Evolutionary conservation across 1,140 invertebrate species (phyloP).

Genomic region (Musca vetustissima): DNA sequence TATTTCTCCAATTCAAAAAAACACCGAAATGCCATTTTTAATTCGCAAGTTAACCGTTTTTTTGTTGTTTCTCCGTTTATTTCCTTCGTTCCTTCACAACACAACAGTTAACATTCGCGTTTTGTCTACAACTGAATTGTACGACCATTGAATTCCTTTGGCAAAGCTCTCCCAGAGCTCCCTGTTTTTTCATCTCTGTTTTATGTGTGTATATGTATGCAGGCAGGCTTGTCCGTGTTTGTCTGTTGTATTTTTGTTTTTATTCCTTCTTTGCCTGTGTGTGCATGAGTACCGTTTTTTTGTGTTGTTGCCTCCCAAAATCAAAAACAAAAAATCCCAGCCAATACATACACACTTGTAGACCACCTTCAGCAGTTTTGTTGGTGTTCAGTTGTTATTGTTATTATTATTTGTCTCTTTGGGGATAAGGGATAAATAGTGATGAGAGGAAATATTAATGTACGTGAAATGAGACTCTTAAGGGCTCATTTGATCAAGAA

Average conservation of each 20-base stretch:
- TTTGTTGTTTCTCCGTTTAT: too few relatives aligned
- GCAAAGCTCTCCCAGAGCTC: slow-evolving; percentile 13
- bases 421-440: too few relatives aligned
- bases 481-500: too few relatives aligned
- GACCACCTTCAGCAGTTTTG: neutral
- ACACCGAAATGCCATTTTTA: too few relatives aligned
- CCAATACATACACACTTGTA: neutral
- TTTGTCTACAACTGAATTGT: slow-evolving; percentile 13
- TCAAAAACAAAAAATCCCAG: neutral
- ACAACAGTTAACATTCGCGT: slow-evolving; percentile 19
- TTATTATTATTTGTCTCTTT: too few relatives aligned
- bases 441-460: too few relatives aligned
- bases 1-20: neutral
- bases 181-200: neutral
- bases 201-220: too few relatives aligned
- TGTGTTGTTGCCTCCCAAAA: slow-evolving; percentile 5
- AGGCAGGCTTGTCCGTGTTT: too few relatives aligned
- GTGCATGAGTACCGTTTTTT: neutral
- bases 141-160: neutral
- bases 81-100: neutral
- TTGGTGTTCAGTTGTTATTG: too few relatives aligned
- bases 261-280: neutral
- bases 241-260: neutral
- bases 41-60: too few relatives aligned
- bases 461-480: too few relatives aligned